Conservation (phyloP, 2,888 invertebrate species). For the Xanthia togata region DNA sequence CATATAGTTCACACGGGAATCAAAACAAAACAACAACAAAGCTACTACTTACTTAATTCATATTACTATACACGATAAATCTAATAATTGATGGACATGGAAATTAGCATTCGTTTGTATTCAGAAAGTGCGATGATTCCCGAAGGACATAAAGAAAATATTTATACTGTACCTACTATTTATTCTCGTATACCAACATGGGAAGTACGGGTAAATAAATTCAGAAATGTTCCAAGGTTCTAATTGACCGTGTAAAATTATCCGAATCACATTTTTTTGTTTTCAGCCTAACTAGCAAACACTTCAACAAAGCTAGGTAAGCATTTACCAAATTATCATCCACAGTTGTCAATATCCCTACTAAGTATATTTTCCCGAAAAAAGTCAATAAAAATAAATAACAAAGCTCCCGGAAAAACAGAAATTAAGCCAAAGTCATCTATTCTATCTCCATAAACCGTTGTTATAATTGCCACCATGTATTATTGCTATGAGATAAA, state of each 20-base stretch:
- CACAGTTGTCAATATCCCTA: neutral
- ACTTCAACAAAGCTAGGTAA: neutral
- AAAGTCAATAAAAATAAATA: neutral
- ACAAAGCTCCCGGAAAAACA: neutral
- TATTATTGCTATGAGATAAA: constrained; percentile 62
- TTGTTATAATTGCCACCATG: constrained; percentile 35
- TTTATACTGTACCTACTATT: neutral
- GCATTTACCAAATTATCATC: neutral
- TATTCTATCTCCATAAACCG: constrained; percentile 21
- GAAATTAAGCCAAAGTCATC: neutral
- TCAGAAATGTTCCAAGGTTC: neutral
- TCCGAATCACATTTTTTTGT: neutral
- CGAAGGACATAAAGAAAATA: no score
- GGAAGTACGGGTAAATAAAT: neutral
- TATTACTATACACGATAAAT: no score
- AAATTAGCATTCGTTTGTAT: no score
- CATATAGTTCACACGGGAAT: no score
- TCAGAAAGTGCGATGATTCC: no score
- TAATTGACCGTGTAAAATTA: neutral
- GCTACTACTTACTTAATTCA: no score
- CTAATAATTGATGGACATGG: no score
- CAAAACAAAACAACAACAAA: no score
- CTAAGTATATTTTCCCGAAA: neutral
- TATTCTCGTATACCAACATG: neutral
- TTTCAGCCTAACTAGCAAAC: neutral